Percentiles rank a stretch among this genome's conserved stretches.
Evolutionary conservation across 2,888 invertebrate species (phyloP).

Genomic region (Argynnis bischoffii): DNA sequence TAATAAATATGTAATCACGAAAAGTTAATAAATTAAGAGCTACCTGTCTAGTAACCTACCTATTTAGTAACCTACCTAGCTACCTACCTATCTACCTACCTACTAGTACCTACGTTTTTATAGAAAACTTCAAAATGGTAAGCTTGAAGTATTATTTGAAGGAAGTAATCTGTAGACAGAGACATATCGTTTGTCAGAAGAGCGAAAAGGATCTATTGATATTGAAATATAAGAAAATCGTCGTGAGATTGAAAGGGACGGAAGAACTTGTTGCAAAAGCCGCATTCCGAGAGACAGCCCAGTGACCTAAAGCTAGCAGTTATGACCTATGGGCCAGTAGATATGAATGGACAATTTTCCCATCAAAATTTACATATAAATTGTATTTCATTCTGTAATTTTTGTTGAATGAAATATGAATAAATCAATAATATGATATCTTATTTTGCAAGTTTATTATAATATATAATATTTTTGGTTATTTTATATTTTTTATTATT

Average conservation of each 20-base stretch:
- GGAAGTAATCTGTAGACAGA: conserved; percentile 18
- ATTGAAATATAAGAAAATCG: conserved; percentile 40
- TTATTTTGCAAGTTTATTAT: not conserved
- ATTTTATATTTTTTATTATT: no score
- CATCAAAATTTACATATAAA: conserved; percentile 14
- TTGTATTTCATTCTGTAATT: not conserved
- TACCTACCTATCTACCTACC: no score
- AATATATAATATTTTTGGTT: no score
- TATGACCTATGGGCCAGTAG: conserved; percentile 35
- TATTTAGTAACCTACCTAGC: no score
- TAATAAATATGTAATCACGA: no score
- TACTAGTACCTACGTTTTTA: conserved; percentile 17
- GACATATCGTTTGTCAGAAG: conserved; percentile 30
- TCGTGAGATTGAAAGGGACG: conserved; percentile 53
- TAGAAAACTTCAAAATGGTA: conserved; percentile 58
- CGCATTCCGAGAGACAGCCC: conserved; percentile 74
- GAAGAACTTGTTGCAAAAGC: conserved; percentile 77
- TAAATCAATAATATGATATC: not conserved
- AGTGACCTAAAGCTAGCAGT: conserved; percentile 72
- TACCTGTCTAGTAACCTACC: no score
- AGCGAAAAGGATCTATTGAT: conserved; percentile 23
- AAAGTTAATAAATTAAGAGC: no score
- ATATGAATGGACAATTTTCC: conserved; percentile 30
- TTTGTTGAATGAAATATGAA: conserved; percentile 5
- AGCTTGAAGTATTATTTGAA: conserved; percentile 10